Evolutionary conservation across 2,888 invertebrate species (phyloP).

Genomic region (Dynastes hyllus): DNA sequence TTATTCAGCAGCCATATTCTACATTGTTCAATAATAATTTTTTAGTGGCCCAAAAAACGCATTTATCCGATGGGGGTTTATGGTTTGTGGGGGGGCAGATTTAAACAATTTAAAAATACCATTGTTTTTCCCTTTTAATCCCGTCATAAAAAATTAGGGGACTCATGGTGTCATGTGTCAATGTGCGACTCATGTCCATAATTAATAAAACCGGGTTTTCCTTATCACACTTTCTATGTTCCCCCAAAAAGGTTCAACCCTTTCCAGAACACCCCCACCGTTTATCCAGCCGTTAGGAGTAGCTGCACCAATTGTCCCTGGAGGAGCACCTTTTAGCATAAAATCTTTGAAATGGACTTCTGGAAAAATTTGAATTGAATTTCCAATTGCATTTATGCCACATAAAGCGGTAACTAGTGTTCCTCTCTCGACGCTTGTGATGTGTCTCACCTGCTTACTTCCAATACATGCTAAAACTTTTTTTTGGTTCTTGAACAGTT

Average conservation of each 20-base stretch:
- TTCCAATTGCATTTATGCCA: background rate
- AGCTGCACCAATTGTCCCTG: background rate
- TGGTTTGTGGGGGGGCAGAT: background rate
- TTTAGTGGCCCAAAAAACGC: background rate
- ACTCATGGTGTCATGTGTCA: background rate
- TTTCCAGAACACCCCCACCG: background rate
- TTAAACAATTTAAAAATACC: background rate
- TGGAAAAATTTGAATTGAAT: background rate
- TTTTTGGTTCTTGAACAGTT: background rate
- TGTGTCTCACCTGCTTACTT: background rate
- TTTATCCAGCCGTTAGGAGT: background rate
- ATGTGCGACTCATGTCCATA: background rate
- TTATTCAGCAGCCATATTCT: background rate
- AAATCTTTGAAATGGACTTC: background rate
- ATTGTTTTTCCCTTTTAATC: too few species aligned
- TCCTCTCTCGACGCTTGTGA: background rate
- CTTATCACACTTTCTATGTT: background rate
- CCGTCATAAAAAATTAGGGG: too few species aligned
- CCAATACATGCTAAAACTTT: background rate
- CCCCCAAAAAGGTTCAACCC: background rate
- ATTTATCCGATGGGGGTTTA: background rate
- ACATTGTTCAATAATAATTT: background rate
- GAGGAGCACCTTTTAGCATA: background rate
- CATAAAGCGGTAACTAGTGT: background rate
- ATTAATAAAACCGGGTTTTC: background rate